Percentiles rank a stretch among this genome's conserved stretches.
These are phyloP conservation scores for Eueremaeus valkanovi DNA, from an alignment of 2,888 invertebrate species.

Conservation along the genomic window DNA sequence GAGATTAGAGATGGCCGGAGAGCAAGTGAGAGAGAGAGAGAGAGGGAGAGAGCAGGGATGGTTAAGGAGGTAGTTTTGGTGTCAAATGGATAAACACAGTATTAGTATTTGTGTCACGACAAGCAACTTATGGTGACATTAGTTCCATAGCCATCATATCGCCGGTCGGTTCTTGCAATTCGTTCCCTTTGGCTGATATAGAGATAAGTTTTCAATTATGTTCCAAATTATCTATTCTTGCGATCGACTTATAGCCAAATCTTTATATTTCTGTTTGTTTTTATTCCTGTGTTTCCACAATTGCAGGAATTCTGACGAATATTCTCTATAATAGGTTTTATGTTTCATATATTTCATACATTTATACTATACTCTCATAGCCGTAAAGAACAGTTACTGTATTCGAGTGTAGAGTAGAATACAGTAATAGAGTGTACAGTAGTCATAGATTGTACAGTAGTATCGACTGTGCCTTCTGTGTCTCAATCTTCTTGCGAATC, in stretches of 20 bases:
- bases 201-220: background rate
- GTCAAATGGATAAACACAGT: background rate
- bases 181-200: background rate
- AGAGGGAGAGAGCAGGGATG: no score
- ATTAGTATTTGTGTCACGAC: conserved; percentile 22
- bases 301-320: background rate
- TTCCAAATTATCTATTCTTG: background rate
- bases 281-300: background rate
- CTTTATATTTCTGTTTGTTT: background rate
- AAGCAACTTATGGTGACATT: background rate
- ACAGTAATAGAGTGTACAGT: no score
- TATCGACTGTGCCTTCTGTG: no score
- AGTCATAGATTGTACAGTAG: background rate
- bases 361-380: background rate
- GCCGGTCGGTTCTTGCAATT: background rate
- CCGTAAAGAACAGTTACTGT: no score
- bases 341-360: background rate
- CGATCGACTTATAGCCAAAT: background rate
- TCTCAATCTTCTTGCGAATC: conserved; percentile 38
- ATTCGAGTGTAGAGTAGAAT: no score
- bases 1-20: background rate
- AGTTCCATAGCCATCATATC: background rate
- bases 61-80: no score
- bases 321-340: background rate
- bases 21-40: no score